phyloP scores from a whole-genome alignment of 2,888 invertebrate species.

The Drosophila acutilabella region DNA sequence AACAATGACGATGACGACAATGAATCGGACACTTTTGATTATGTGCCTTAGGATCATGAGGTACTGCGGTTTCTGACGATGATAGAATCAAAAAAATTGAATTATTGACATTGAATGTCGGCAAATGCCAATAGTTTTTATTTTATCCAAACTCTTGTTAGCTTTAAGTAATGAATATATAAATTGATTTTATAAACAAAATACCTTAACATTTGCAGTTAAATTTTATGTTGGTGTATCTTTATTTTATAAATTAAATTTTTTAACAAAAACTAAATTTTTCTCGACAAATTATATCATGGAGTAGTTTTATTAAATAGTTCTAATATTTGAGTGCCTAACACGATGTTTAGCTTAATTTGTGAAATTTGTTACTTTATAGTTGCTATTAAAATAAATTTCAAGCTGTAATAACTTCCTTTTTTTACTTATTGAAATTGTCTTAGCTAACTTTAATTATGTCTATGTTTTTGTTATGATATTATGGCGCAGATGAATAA shows the following conservation, averaged over 20 bases:
- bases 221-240: background rate
- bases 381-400: conserved; percentile 83
- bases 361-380: conserved; percentile 58
- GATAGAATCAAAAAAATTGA: background rate
- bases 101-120: conserved; percentile 2
- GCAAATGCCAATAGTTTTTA: background rate
- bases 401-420: too few species aligned
- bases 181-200: background rate
- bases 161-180: background rate
- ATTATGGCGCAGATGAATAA: too few species aligned
- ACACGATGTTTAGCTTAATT: conserved; percentile 6
- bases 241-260: background rate
- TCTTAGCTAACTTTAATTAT: too few species aligned
- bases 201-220: background rate
- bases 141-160: background rate
- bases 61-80: background rate
- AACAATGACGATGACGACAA: conserved; percentile 1
- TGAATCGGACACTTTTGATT: background rate
- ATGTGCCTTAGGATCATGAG: conserved; percentile 16
- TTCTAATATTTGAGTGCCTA: background rate
- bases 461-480: too few species aligned
- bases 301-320: too few species aligned
- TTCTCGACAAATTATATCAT: too few species aligned
- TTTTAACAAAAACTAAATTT: too few species aligned
- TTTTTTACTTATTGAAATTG: too few species aligned